Base-by-base conservation (phyloP, 2,113 vertebrate species). In the Oriolus oriolus region DNA sequence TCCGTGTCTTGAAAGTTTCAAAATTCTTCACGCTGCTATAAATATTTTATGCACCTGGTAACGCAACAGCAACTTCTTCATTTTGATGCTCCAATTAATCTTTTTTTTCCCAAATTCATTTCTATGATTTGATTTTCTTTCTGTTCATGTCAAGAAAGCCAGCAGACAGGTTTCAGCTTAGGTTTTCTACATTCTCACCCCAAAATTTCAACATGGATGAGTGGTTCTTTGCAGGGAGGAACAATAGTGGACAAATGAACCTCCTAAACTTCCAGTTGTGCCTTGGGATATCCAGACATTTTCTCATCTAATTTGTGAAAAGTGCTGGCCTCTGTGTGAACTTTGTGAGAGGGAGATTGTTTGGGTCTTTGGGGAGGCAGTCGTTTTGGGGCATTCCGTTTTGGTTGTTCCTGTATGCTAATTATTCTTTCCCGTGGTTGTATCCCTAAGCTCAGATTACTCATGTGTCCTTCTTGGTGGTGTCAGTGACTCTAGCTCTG, bases 41-140 rank as follows among this genome's bases (percentile, higher is more conserved):
- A 92, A 74, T 87, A 57, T 49, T 89, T 91, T 63, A 71, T 71
- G 35, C 28, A 88, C 28, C 31, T 21, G 18, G 37, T 73, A 92
- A 65, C 61, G 20, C 56, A 61, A 23, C 16, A 61, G 26, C 23
- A 80, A 9, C 35, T n/a, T 89, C n/a, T 95, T 86, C 19, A 27
- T 81, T 94, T 81, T 69, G 33, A 54, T 87, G 41, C 5, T 87
- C 11, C 42, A 84, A 1, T 77, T 93, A 89, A 49, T 59, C 39
- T 84, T 73, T 15, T 17, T 80, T 89, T 80, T 82, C 63, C 22
- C 17, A 71, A 82, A 83, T 80, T 75, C 0, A 56, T 83, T 73
- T 79, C 39, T 91, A 1, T 3, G 0, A 63, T 74, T 77, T 60
- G 5, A 31, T 56, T 89, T 70, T 33, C 5, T 39, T 93, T 80